Percentiles rank a stretch among this genome's conserved stretches.
These are phyloP conservation scores for Parazoanthus swiftii DNA, from an alignment of 92 coral and sea anemone species.

Conservation along the genomic window DNA sequence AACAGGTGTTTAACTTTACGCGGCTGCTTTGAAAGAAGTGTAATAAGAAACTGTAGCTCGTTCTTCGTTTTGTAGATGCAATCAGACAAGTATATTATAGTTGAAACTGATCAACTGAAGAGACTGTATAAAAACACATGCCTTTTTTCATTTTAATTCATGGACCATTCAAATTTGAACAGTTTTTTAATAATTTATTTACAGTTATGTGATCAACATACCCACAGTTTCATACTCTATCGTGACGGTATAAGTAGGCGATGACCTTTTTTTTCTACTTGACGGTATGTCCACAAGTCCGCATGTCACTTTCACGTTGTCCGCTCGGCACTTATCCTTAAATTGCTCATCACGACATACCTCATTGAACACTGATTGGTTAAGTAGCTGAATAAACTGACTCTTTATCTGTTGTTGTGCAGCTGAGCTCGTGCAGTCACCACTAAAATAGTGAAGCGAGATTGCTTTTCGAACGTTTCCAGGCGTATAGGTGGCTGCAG, in stretches of 20 bases:
- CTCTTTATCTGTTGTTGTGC: conserved; percentile 53
- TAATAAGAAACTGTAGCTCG: too few relatives aligned
- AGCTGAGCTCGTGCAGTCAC: conserved; percentile 53
- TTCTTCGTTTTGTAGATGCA: too few relatives aligned
- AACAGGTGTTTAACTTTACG: too few relatives aligned
- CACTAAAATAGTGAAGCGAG: conserved; percentile 50
- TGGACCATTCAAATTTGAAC: background rate
- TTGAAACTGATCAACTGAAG: too few relatives aligned
- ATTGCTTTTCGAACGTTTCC: conserved; percentile 45
- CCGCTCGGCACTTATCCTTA: conserved; percentile 53
- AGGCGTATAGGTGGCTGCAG: conserved; percentile 38
- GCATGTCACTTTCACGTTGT: conserved; percentile 60
- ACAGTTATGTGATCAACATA: background rate
- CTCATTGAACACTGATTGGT: conserved; percentile 27
- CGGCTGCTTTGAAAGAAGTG: too few relatives aligned
- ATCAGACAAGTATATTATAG: too few relatives aligned
- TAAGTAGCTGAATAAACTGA: conserved; percentile 52
- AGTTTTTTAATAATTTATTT: background rate
- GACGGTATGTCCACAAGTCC: conserved; percentile 4
- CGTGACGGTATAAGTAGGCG: background rate
- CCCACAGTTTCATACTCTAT: background rate
- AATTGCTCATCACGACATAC: conserved; percentile 39
- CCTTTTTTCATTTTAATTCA: too few relatives aligned
- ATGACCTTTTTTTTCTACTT: background rate
- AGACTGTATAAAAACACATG: too few relatives aligned